Base-by-base conservation (phyloP, 2,797 vertebrate species). In the Benthosema pterotum region DNA sequence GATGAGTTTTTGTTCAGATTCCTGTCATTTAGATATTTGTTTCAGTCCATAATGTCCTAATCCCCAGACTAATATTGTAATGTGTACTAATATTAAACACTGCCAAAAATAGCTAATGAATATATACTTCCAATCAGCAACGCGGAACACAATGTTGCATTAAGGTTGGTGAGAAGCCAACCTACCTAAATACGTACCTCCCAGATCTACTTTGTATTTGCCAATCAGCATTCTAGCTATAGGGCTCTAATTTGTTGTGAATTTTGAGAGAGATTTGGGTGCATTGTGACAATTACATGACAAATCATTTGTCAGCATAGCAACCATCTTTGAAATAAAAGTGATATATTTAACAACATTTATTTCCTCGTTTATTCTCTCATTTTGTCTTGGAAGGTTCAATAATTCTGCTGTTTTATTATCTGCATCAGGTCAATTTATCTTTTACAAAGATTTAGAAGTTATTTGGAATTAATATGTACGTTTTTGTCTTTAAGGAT, bases 1-100 rank as follows among this genome's bases (percentile, higher is more conserved):
- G 77, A 83, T 74, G 83, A 83, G 70, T 52, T 65, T 5, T 49
- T 47, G 61, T 80, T 78, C 69, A 58, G 64, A 60, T 52, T 1
- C 63, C 32, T 74, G 72, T 74, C 77, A 70, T 13, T 70, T 71
- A 83, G 72, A 69, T 61, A 68, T 55, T 38, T 56, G 67, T 78
- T 75, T 71, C 52, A 56, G 17, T 57, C 56, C 28, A 9, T 28
- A 16, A 15, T 12, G 7, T 46, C 22, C 22, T 48, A 11, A 15
- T 22, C 47, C n/a, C 17, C 47, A 7, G 14, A 15, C n/a, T 1
- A 65, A 67, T 16, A 60, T 70, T 7, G 60, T 63, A 82, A 78
- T 71, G 74, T n/a, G n/a, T n/a, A n/a, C n/a, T n/a, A n/a, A n/a
- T n/a, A 76, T 69, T 74, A 47, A 69, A 53, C 57, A 3, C 57